Percentiles rank a stretch among this genome's conserved stretches.
phyloP scores from a whole-genome alignment of 2,888 invertebrate species.

The Acanthosepion lycidas region DNA sequence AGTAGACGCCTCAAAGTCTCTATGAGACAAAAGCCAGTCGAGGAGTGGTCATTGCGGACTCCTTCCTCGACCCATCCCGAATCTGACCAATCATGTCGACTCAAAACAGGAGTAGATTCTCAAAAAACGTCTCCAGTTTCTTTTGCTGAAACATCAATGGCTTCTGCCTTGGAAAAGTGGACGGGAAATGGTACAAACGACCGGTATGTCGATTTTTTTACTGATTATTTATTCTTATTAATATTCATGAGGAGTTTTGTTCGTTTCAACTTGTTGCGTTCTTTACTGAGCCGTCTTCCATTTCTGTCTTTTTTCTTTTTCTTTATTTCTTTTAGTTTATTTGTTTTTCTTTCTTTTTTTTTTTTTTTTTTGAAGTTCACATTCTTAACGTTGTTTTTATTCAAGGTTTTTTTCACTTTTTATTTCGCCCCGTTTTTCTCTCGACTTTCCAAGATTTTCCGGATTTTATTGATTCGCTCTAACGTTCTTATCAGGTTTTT shows the following conservation, averaged over 20 bases:
- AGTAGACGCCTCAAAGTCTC: background rate
- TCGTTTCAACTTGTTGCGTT: background rate
- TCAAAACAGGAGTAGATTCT: background rate
- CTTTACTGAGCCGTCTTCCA: background rate
- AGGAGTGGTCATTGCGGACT: background rate
- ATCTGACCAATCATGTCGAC: background rate
- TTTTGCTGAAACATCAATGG: background rate
- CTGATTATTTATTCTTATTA: background rate
- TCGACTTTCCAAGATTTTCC: background rate
- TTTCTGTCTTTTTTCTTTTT: background rate
- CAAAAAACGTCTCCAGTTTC: constrained; percentile 23
- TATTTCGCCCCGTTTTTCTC: too few relatives aligned
- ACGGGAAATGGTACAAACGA: background rate
- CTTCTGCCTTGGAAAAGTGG: background rate
- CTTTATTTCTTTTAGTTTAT: background rate
- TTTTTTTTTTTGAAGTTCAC: background rate
- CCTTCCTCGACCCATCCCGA: background rate
- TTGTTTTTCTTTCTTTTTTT: background rate
- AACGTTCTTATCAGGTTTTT: background rate
- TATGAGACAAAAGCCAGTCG: background rate
- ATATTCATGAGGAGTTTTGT: background rate
- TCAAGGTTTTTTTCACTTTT: background rate
- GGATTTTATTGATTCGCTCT: background rate
- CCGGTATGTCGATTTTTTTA: background rate
- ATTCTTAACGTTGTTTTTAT: background rate